Percentiles rank a stretch among this genome's conserved stretches.
phyloP scores from a whole-genome alignment of 2,797 vertebrate genomes.

The Acrossocheilus wenchowensis region DNA sequence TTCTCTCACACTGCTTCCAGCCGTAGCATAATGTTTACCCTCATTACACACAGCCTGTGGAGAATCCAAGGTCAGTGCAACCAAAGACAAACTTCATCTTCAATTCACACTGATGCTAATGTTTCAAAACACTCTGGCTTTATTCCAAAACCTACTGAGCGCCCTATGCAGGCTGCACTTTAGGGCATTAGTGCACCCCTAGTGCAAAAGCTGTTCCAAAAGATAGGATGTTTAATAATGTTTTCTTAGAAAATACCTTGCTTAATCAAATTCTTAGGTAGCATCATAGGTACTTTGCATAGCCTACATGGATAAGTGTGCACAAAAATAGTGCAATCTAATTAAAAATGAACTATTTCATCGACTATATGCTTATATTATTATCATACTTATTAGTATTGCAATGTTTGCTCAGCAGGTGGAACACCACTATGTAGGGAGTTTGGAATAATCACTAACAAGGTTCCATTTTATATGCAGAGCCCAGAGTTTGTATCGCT shows the following conservation, averaged over 20 bases:
- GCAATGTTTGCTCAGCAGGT: neutral
- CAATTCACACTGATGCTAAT: constrained; percentile 11
- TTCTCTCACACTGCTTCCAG: constrained; percentile 31
- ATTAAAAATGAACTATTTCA: neutral
- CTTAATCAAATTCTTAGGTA: neutral
- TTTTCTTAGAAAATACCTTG: neutral
- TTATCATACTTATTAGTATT: too few species aligned
- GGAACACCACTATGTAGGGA: neutral
- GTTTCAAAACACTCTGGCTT: constrained; percentile 11
- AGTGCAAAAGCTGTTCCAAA: neutral
- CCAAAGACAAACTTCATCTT: constrained; percentile 23
- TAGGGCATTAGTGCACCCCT: neutral
- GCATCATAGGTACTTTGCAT: neutral
- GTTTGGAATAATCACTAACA: neutral
- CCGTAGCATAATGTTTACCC: constrained; percentile 45
- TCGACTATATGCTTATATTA: too few species aligned
- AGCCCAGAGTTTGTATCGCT: neutral
- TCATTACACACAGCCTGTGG: constrained; percentile 45
- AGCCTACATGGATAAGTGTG: neutral
- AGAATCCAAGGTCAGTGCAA: constrained; percentile 51
- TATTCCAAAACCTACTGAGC: neutral
- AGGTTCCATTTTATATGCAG: neutral
- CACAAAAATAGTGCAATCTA: neutral
- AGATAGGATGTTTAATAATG: neutral
- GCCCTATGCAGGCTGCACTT: neutral